phyloP scores from a whole-genome alignment of 2,113 vertebrate species.

The Labeo catla region DNA sequence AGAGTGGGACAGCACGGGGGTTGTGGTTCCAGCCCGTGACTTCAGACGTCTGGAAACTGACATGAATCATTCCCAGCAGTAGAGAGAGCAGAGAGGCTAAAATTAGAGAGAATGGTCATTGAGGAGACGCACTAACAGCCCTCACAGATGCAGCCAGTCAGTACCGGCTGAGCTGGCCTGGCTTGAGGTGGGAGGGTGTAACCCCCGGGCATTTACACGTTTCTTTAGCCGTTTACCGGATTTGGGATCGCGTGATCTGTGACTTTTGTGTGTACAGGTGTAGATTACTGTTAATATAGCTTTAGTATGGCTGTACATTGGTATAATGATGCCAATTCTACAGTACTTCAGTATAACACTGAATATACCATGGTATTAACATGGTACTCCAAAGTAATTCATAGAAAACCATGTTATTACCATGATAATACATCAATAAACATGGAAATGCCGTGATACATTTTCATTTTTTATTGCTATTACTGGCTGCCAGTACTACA shows the following conservation, averaged over 20 bases:
- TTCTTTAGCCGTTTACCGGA: neutral
- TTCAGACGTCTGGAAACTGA: constrained; percentile 59
- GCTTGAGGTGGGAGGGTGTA: neutral
- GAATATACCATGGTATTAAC: neutral
- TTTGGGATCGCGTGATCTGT: constrained; percentile 16
- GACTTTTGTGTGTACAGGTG: neutral
- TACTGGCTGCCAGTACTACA: neutral
- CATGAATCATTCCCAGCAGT: constrained; percentile 56
- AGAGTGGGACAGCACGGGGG: constrained; percentile 39
- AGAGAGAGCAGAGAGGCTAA: constrained; percentile 47
- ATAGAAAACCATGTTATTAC: neutral
- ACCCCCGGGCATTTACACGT: neutral
- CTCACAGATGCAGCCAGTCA: constrained; percentile 9
- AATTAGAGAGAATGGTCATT: constrained; percentile 52
- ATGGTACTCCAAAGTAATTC: neutral
- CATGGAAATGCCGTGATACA: neutral
- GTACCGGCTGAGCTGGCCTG: constrained; percentile 21
- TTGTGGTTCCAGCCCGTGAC: constrained; percentile 53
- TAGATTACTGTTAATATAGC: neutral
- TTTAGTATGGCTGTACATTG: neutral
- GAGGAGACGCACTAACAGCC: constrained; percentile 26
- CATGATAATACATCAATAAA: neutral
- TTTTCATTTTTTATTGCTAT: neutral
- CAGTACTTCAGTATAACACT: neutral
- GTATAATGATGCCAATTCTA: neutral